A percentile compares a stretch with the other conserved stretches of the same genome.
Evolutionary conservation across 1,140 invertebrate genomes (phyloP).

Genomic region (Daktulosphaira vitifoliae): DNA sequence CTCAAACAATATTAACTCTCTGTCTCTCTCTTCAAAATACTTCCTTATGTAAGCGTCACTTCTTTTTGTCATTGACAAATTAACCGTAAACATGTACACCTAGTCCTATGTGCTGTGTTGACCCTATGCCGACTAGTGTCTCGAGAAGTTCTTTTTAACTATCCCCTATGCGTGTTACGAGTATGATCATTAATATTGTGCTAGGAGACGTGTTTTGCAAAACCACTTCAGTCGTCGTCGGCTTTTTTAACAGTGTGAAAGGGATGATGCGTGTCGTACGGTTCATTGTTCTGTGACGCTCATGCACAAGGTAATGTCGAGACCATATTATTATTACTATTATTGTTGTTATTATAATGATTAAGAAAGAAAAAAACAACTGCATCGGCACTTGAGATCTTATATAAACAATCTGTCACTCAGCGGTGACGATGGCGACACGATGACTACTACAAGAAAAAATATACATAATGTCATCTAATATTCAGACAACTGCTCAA

Average conservation of each 20-base stretch:
- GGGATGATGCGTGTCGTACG: constrained; percentile 31
- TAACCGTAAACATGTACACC: constrained; percentile 27
- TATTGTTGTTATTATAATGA: background rate
- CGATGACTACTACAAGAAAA: constrained; percentile 8
- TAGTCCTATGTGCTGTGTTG: background rate
- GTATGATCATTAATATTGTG: constrained; percentile 27
- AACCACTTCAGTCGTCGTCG: constrained; percentile 30
- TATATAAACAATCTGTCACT: constrained; percentile 29
- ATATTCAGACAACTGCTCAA: no score
- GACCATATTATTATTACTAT: constrained; percentile 24
- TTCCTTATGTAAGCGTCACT: background rate
- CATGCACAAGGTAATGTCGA: constrained; percentile 12
- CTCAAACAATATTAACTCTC: constrained; percentile 25
- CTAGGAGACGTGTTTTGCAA: constrained; percentile 24
- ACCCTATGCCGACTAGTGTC: background rate
- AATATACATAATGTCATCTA: background rate
- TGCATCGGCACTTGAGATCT: no score
- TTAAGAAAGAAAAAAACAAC: no score
- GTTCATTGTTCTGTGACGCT: constrained; percentile 23
- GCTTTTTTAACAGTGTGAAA: constrained; percentile 15
- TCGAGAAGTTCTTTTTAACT: constrained; percentile 18
- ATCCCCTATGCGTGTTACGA: constrained; percentile 2
- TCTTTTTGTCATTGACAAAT: constrained; percentile 32
- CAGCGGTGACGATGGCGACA: background rate
- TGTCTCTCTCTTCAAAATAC: background rate